Percentiles rank a stretch among this genome's conserved stretches.
These are phyloP conservation scores for Micromesistius poutassou DNA, from an alignment of 2,797 vertebrate species.

Conservation along the genomic window DNA sequence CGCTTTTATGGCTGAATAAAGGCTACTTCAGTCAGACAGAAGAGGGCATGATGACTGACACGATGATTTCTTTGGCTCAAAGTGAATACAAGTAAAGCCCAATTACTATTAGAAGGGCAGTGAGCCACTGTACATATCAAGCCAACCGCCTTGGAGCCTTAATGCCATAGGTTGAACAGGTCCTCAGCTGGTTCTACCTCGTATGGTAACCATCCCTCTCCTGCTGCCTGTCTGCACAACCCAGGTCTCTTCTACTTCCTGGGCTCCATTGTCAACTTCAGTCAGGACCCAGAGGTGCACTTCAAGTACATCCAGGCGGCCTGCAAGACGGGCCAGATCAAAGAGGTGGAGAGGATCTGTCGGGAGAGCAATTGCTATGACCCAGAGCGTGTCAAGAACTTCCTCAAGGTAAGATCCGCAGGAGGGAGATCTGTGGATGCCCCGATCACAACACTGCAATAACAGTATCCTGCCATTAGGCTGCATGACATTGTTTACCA, in stretches of 20 bases:
- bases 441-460: neutral
- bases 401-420: constrained; percentile 84
- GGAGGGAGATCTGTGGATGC: neutral
- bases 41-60: neutral
- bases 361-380: constrained; percentile 97
- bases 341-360: constrained; percentile 97
- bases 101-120: neutral
- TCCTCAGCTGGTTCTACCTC: neutral
- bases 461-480: neutral
- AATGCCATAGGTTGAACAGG: too few species aligned
- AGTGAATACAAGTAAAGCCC: neutral
- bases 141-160: neutral
- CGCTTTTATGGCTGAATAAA: neutral
- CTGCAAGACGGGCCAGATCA: constrained; percentile 95
- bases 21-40: neutral
- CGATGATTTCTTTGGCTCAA: neutral
- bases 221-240: constrained; percentile 32
- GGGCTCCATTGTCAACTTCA: constrained; percentile 98
- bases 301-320: constrained; percentile 98
- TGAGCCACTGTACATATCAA: neutral
- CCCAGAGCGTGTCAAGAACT: constrained; percentile 95
- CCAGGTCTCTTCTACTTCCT: constrained; percentile 95
- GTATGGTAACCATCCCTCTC: neutral
- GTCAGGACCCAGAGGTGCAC: constrained; percentile 95
- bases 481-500: neutral